Evolutionary conservation across 1,140 invertebrate species (phyloP).

Genomic region (Drosophila equinoxialis): DNA sequence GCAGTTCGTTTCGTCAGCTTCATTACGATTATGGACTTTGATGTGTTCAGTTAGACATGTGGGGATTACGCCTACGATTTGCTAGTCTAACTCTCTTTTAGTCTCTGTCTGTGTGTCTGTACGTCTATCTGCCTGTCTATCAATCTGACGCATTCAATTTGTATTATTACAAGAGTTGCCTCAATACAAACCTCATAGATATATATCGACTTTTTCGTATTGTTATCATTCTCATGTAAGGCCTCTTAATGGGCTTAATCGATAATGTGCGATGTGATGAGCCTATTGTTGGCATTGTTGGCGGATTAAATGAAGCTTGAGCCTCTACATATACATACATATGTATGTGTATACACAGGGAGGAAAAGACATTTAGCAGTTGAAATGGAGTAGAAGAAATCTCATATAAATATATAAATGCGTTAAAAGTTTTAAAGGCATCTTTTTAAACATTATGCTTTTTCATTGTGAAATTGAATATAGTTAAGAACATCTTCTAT

Average conservation of each 20-base stretch:
- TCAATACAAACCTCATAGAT: conserved; percentile 7
- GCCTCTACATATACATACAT: not conserved
- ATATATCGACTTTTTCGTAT: conserved; percentile 28
- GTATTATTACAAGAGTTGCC: conserved; percentile 58
- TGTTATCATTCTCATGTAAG: conserved; percentile 55
- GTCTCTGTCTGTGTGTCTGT: conserved; percentile 15
- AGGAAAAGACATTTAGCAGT: conserved; percentile 1
- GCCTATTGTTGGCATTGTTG: conserved; percentile 50
- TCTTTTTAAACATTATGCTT: too few species aligned
- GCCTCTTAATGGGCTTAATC: conserved; percentile 54
- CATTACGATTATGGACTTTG: conserved; percentile 73
- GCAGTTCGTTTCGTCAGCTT: conserved; percentile 43
- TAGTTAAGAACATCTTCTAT: too few species aligned
- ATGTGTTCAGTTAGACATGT: conserved; percentile 41
- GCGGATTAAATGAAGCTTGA: conserved; percentile 53
- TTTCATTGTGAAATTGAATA: too few species aligned
- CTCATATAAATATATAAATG: too few species aligned
- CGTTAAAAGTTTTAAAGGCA: too few species aligned
- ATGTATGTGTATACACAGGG: not conserved
- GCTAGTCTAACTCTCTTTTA: conserved; percentile 17
- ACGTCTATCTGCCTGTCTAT: conserved; percentile 19
- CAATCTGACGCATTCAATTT: conserved; percentile 55
- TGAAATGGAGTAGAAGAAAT: conserved; percentile 21
- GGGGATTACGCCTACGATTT: conserved; percentile 33
- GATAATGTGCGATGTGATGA: conserved; percentile 51